Evolutionary conservation across 2,888 invertebrate species (phyloP).

Genomic region (Dynastes hyllus): DNA sequence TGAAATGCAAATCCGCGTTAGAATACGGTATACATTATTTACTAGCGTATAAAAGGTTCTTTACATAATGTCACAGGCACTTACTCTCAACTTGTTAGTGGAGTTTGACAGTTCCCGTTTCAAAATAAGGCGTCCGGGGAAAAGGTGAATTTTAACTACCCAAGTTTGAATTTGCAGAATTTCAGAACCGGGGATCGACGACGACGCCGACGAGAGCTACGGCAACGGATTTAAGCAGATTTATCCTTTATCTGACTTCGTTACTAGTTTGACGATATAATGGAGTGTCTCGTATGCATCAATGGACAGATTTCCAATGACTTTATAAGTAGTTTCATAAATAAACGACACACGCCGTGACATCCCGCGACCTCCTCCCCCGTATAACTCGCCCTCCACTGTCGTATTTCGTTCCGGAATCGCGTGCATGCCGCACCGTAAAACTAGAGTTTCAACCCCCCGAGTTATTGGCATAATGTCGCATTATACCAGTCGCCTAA

Average conservation of each 20-base stretch:
- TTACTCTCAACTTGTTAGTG: slow-evolving; percentile 45
- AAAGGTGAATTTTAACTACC: slow-evolving; percentile 56
- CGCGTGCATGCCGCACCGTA: neutral
- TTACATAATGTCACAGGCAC: slow-evolving; percentile 52
- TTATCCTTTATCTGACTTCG: slow-evolving; percentile 43
- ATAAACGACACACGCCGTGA: slow-evolving; percentile 25
- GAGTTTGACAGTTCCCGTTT: slow-evolving; percentile 55
- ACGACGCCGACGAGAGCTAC: neutral
- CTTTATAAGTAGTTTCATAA: slow-evolving; percentile 46
- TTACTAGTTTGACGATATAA: slow-evolving; percentile 33
- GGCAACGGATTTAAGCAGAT: slow-evolving; percentile 43
- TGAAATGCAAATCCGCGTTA: too few relatives aligned
- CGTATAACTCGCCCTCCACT: neutral
- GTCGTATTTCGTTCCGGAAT: neutral
- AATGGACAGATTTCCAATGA: slow-evolving; percentile 44
- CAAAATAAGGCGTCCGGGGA: slow-evolving; percentile 24
- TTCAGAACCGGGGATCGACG: neutral
- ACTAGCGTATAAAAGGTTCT: slow-evolving; percentile 37
- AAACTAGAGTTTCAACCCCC: neutral
- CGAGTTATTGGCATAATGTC: slow-evolving; percentile 31
- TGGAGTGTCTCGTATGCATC: slow-evolving; percentile 33
- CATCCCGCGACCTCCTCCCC: neutral
- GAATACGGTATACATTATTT: too few relatives aligned
- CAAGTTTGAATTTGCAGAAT: slow-evolving; percentile 55
- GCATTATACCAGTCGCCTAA: neutral